These are phyloP conservation scores for Halisarca cf. caerulea DNA, from an alignment of 37 sponge, comb jelly and placozoan genomes.

Conservation along the genomic window DNA sequence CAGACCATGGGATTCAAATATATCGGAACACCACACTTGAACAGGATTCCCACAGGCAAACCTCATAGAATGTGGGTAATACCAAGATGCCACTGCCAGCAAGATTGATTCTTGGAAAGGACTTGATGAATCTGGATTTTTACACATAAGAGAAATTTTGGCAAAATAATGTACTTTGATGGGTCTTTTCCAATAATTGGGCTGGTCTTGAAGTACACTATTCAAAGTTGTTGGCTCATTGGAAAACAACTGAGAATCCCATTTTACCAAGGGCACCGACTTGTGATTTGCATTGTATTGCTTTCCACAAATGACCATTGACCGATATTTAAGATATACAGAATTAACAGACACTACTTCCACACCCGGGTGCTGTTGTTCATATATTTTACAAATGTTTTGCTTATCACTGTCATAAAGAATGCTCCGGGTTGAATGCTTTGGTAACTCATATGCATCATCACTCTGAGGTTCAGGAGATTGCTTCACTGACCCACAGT, in stretches of 20 bases:
- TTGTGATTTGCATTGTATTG: no score
- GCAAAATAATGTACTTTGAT: neutral
- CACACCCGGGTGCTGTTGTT: neutral
- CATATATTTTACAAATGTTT: neutral
- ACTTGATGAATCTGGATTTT: neutral
- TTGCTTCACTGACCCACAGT: neutral
- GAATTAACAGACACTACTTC: no score
- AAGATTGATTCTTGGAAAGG: neutral
- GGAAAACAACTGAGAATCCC: conserved; percentile 12
- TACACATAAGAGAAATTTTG: neutral
- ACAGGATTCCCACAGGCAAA: neutral
- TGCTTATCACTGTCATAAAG: neutral
- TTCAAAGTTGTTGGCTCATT: neutral
- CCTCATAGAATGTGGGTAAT: neutral
- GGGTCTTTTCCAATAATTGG: neutral
- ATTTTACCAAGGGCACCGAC: neutral
- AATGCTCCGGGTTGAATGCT: neutral
- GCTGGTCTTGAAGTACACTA: neutral
- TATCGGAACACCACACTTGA: neutral
- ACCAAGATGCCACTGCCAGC: conserved; percentile 9
- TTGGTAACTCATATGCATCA: neutral
- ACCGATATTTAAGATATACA: no score
- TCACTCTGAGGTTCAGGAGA: neutral
- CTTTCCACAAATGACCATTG: no score
- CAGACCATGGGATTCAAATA: neutral